A percentile compares a stretch with the other conserved stretches of the same genome.
These are phyloP conservation scores for Malthinus flaveolus DNA, from an alignment of 2,888 invertebrate species.

Conservation along the genomic window DNA sequence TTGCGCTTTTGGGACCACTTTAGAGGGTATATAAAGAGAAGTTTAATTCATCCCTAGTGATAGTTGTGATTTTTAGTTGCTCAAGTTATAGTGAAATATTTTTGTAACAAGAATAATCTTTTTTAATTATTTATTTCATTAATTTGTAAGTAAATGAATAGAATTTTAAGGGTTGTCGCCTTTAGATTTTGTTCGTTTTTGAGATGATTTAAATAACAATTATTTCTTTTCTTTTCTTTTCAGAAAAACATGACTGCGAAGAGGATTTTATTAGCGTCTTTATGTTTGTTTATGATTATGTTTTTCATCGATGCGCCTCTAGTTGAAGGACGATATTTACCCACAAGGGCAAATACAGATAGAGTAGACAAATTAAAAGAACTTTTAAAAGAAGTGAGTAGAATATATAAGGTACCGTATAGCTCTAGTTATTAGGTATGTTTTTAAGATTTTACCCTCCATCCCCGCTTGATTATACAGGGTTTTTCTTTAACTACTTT, in stretches of 20 bases:
- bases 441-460: too few relatives aligned
- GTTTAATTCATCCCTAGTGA: not conserved
- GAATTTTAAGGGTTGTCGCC: not conserved
- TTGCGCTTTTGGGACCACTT: conserved; percentile 18
- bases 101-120: conserved; percentile 6
- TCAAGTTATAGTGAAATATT: conserved; percentile 12
- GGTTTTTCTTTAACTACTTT: too few relatives aligned
- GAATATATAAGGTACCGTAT: conserved; percentile 26
- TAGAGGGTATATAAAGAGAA: conserved; percentile 7
- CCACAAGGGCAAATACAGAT: conserved; percentile 58
- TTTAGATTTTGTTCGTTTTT: not conserved
- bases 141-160: not conserved
- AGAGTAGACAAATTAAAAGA: conserved; percentile 60
- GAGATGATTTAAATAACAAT: too few relatives aligned
- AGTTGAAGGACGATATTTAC: conserved; percentile 55
- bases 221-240: not conserved
- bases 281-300: conserved; percentile 31
- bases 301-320: conserved; percentile 54
- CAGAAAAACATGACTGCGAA: conserved; percentile 26
- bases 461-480: too few relatives aligned
- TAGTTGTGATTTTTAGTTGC: conserved; percentile 20
- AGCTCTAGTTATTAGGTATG: not conserved
- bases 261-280: conserved; percentile 18
- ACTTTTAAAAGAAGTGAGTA: conserved; percentile 60
- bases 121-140: not conserved